Conservation (phyloP, 2,113 vertebrate species). For the Pogonocichla stellata region DNA sequence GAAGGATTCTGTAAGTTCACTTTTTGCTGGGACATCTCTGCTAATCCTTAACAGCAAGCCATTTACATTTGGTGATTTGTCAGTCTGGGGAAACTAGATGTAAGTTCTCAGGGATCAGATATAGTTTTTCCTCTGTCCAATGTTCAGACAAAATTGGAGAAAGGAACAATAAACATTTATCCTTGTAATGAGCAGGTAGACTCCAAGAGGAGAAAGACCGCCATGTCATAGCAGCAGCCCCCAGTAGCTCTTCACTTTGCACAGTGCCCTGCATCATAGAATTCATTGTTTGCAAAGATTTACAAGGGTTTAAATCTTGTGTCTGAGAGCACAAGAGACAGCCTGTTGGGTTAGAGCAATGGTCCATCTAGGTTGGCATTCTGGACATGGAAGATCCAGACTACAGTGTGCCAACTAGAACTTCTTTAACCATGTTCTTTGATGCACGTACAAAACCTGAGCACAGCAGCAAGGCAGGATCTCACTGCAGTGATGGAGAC, state of each 20-base stretch:
- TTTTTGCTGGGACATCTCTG: not conserved
- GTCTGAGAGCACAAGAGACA: not conserved
- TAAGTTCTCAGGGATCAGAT: not conserved
- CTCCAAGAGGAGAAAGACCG: not conserved
- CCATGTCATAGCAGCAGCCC: not conserved
- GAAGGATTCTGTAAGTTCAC: not conserved
- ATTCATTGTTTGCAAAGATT: not conserved
- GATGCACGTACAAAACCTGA: not conserved
- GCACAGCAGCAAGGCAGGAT: not conserved
- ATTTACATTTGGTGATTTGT: not conserved
- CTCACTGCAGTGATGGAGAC: not conserved
- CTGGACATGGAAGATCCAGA: not conserved
- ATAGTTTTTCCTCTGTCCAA: not conserved
- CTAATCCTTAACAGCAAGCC: not conserved
- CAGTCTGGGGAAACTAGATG: not conserved
- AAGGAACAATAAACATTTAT: not conserved
- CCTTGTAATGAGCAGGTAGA: not conserved
- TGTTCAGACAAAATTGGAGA: not conserved
- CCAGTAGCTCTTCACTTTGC: not conserved
- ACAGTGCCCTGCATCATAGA: not conserved
- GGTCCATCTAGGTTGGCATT: not conserved
- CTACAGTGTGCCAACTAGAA: not conserved
- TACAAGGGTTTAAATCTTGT: not conserved
- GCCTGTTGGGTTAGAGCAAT: not conserved
- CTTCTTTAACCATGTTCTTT: not conserved